These are phyloP conservation scores for Sebastes trivittatus DNA, from an alignment of 2,797 vertebrate genomes.

Conservation along the genomic window DNA sequence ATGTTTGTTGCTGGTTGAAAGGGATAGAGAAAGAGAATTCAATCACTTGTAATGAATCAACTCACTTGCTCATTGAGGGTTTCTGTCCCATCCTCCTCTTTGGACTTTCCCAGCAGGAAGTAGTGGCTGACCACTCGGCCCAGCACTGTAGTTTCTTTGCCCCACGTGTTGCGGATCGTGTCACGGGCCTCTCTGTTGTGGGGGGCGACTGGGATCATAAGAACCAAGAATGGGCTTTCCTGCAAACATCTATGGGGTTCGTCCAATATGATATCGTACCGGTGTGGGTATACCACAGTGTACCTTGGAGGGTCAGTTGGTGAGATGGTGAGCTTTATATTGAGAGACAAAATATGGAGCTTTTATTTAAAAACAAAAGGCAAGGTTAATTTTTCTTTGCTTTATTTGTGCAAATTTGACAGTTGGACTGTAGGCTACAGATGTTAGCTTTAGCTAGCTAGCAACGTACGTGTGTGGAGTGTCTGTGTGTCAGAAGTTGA, in stretches of 20 bases:
- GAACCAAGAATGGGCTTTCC: conserved; percentile 58
- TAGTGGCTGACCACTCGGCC: conserved; percentile 34
- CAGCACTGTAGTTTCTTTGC: conserved; percentile 9
- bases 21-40: not conserved
- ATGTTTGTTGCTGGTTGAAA: not conserved
- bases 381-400: not conserved
- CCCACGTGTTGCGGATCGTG: conserved; percentile 57
- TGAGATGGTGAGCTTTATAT: conserved; percentile 5
- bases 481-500: not conserved
- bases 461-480: not conserved
- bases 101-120: conserved; percentile 55
- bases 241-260: conserved; percentile 39
- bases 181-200: conserved; percentile 42
- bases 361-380: not conserved
- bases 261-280: conserved; percentile 35
- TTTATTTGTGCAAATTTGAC: not conserved
- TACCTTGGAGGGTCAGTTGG: not conserved
- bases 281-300: conserved; percentile 47
- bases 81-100: not conserved
- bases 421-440: not conserved
- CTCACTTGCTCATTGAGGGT: conserved; percentile 38
- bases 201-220: conserved; percentile 54
- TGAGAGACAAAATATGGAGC: not conserved
- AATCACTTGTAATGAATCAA: not conserved
- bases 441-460: not conserved